A percentile compares a stretch with the other conserved stretches of the same genome.
Conservation (phyloP, 1,140 invertebrate genomes). For the Drosophila nebulosa region DNA sequence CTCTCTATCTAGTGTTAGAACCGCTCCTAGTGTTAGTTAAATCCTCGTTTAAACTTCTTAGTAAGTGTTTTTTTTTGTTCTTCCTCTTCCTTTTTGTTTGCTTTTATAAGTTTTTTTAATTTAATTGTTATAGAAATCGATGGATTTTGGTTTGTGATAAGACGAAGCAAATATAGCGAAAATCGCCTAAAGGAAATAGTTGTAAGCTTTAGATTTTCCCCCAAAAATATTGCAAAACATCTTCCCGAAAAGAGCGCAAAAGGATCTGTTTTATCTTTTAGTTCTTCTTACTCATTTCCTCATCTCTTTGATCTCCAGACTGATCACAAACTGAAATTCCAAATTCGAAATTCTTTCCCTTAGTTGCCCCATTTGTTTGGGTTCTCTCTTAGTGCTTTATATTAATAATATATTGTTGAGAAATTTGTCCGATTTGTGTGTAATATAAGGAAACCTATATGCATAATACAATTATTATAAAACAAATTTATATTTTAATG, state of each 20-base stretch:
- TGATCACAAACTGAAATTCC: neutral
- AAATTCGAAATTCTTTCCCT: neutral
- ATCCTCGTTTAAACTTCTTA: conserved; percentile 18
- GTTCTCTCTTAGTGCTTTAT: conserved; percentile 55
- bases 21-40: conserved; percentile 54
- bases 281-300: neutral
- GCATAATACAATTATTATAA: conserved; percentile 39
- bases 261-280: neutral
- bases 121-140: neutral
- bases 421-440: conserved; percentile 44
- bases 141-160: neutral
- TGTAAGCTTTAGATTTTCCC: too few species aligned
- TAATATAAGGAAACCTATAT: conserved; percentile 45
- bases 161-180: neutral
- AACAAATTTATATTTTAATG: conserved; percentile 69
- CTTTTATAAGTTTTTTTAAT: neutral
- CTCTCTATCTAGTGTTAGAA: conserved; percentile 39
- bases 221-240: too few species aligned
- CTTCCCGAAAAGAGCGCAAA: too few species aligned
- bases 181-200: neutral
- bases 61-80: conserved; percentile 15
- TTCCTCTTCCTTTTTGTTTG: conserved; percentile 3
- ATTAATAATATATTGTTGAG: conserved; percentile 37
- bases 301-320: neutral
- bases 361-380: conserved; percentile 20